phyloP scores from a whole-genome alignment of 2,888 invertebrate species.

The Limnephilus marmoratus region DNA sequence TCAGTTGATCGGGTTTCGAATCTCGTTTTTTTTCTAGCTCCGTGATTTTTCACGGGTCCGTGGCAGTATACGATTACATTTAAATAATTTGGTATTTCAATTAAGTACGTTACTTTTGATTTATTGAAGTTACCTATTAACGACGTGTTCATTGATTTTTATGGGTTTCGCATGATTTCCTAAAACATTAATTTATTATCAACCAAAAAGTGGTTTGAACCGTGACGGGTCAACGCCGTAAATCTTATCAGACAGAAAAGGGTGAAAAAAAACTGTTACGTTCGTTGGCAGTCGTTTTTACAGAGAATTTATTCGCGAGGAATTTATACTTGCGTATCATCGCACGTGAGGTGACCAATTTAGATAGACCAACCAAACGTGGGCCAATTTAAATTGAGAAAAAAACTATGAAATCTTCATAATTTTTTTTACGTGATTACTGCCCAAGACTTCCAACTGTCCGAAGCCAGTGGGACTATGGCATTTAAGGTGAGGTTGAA shows the following conservation, averaged over 20 bases:
- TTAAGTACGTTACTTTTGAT: not conserved
- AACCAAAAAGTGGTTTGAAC: not conserved
- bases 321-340: not conserved
- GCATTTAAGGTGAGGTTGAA: too few relatives aligned
- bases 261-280: not conserved
- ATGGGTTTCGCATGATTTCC: not conserved
- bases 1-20: too few relatives aligned
- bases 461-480: too few relatives aligned
- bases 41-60: too few relatives aligned
- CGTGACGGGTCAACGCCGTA: not conserved
- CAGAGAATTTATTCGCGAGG: not conserved
- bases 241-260: conserved; percentile 3
- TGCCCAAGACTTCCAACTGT: not conserved
- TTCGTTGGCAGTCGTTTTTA: not conserved
- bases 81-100: too few relatives aligned
- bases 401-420: too few relatives aligned
- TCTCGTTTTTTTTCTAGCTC: too few relatives aligned
- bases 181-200: not conserved
- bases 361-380: not conserved
- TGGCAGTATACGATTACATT: too few relatives aligned
- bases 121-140: not conserved
- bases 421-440: not conserved
- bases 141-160: not conserved
- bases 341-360: not conserved
- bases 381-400: not conserved